Percentiles rank a stretch among this genome's conserved stretches.
Evolutionary conservation across 1,140 invertebrate species (phyloP).

Genomic region (Semibalanus balanoides): DNA sequence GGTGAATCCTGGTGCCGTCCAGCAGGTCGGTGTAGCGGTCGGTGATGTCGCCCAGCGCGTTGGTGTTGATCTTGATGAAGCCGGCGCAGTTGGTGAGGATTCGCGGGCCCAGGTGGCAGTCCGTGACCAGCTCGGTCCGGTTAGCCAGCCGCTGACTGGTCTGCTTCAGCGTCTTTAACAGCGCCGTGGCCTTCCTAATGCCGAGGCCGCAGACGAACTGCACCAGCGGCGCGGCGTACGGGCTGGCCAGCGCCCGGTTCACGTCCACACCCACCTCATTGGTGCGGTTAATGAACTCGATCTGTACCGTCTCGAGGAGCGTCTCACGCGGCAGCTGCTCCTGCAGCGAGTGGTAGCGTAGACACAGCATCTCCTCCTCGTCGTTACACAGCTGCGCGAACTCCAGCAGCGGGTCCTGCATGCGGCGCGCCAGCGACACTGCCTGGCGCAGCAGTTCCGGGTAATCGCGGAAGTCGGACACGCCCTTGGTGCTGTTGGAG

Average conservation of each 20-base stretch:
- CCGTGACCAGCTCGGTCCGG: slow-evolving; percentile 83
- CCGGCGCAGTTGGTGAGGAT: slow-evolving; percentile 99
- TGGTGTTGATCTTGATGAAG: slow-evolving; percentile 97
- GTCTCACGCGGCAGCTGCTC: slow-evolving; percentile 17
- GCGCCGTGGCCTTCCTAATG: slow-evolving; percentile 77
- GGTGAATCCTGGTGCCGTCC: slow-evolving; percentile 94
- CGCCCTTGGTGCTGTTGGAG: slow-evolving; percentile 74
- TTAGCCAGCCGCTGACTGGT: slow-evolving; percentile 87
- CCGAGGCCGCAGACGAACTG: slow-evolving; percentile 97
- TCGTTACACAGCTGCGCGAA: slow-evolving; percentile 87
- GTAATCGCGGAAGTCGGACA: slow-evolving; percentile 80
- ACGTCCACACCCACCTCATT: slow-evolving; percentile 99
- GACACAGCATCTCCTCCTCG: slow-evolving; percentile 89
- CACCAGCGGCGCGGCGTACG: slow-evolving; percentile 73
- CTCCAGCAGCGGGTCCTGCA: slow-evolving; percentile 93
- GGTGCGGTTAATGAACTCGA: slow-evolving; percentile 83
- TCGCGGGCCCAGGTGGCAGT: slow-evolving; percentile 93
- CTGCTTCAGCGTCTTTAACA: slow-evolving; percentile 83
- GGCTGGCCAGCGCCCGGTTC: slow-evolving; percentile 75
- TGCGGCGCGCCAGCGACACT: slow-evolving; percentile 72
- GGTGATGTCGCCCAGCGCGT: slow-evolving; percentile 65
- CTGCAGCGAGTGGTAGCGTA: slow-evolving; percentile 77
- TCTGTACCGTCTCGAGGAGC: slow-evolving; percentile 41
- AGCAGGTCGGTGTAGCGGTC: slow-evolving; percentile 66
- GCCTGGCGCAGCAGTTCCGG: slow-evolving; percentile 75